phyloP scores from a whole-genome alignment of 2,888 invertebrate genomes.

The Neoitamus cyanurus region DNA sequence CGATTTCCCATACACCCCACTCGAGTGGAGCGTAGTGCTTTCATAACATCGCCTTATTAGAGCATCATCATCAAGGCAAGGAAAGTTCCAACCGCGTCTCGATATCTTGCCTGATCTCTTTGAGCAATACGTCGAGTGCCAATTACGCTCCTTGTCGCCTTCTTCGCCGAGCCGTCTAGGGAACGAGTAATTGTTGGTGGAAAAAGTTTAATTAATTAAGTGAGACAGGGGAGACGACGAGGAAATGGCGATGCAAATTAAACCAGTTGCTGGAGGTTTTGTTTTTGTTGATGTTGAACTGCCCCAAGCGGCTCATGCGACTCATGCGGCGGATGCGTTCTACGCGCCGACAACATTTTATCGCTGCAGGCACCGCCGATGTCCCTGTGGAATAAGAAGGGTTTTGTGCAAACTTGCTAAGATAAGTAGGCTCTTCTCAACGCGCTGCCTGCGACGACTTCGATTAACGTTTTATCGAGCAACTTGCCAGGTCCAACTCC shows the following conservation, averaged over 20 bases:
- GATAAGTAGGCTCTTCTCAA: not conserved
- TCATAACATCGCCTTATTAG: slow-evolving; percentile 20
- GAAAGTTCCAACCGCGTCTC: slow-evolving; percentile 19
- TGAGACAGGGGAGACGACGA: not conserved
- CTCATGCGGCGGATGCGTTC: not conserved
- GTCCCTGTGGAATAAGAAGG: not conserved
- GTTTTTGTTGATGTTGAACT: not conserved
- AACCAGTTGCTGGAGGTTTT: slow-evolving; percentile 4
- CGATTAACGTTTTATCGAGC: slow-evolving; percentile 23
- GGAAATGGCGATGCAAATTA: not conserved
- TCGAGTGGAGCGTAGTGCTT: not conserved
- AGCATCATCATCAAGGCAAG: slow-evolving; percentile 7
- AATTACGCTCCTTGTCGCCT: slow-evolving; percentile 36
- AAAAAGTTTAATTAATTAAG: slow-evolving; percentile 40
- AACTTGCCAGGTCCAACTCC: not conserved
- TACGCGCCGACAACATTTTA: not conserved
- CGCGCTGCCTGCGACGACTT: not conserved
- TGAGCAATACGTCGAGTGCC: slow-evolving; percentile 4
- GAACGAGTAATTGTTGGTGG: slow-evolving; percentile 7
- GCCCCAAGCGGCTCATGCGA: no score
- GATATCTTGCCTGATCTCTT: slow-evolving; percentile 31
- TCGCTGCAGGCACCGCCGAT: not conserved
- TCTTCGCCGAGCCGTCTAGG: not conserved
- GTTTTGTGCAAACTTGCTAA: not conserved
- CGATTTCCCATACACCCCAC: slow-evolving; percentile 4